Evolutionary conservation across 2,888 invertebrate genomes (phyloP).

Genomic region (Lithophane semibrunnea): DNA sequence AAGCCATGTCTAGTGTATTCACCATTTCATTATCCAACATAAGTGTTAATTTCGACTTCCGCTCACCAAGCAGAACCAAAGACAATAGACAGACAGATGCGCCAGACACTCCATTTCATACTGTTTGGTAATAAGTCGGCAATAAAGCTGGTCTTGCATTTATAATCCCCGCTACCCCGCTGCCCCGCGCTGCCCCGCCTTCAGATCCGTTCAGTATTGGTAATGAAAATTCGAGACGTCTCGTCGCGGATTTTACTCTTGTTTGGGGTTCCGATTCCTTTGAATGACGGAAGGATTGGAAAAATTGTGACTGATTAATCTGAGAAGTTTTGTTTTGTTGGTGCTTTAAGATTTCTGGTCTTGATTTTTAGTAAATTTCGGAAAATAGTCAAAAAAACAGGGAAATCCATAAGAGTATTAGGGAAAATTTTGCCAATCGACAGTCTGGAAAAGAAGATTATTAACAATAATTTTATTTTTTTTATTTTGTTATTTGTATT

Average conservation of each 20-base stretch:
- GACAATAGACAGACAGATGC: conserved; percentile 55
- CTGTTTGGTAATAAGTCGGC: conserved; percentile 64
- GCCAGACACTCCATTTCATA: conserved; percentile 58
- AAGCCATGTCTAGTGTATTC: not conserved
- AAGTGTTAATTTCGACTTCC: conserved; percentile 43
- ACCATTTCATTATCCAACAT: conserved; percentile 32
- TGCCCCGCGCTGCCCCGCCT: conserved; percentile 10
- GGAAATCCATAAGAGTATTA: not conserved
- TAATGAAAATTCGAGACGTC: conserved; percentile 78
- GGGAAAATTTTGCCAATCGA: no score
- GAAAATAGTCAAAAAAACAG: not conserved
- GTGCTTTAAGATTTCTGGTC: not conserved
- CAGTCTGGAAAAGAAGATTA: not conserved
- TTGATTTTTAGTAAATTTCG: not conserved
- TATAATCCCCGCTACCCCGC: conserved; percentile 72
- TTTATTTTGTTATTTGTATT: no score
- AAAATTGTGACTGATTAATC: conserved; percentile 60
- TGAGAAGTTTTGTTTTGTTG: conserved; percentile 31
- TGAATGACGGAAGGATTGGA: conserved; percentile 43
- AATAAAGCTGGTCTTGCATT: conserved; percentile 74
- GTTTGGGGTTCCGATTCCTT: conserved; percentile 70
- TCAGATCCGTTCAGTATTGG: conserved; percentile 50
- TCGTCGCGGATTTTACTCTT: conserved; percentile 76
- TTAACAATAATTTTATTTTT: no score
- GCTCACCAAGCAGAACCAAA: conserved; percentile 39